A percentile compares a stretch with the other conserved stretches of the same genome.
phyloP scores from a whole-genome alignment of 2,888 invertebrate species.

The Yponomeuta malinellus region DNA sequence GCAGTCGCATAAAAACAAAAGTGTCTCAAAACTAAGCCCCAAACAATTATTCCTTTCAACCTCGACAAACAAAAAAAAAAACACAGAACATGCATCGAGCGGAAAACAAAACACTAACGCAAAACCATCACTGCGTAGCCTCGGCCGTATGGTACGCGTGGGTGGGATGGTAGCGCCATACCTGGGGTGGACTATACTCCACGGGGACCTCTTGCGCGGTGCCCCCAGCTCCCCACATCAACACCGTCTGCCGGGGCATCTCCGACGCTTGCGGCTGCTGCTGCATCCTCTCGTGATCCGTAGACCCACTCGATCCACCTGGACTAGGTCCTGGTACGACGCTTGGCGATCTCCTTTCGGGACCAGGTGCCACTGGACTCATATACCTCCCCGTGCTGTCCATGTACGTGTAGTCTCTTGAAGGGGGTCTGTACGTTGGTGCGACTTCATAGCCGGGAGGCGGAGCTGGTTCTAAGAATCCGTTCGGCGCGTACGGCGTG shows the following conservation, averaged over 20 bases:
- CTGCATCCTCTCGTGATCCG: slow-evolving; percentile 59
- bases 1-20: too few relatives aligned
- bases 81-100: not conserved
- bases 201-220: slow-evolving; percentile 62
- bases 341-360: slow-evolving; percentile 79
- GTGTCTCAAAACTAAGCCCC: not conserved
- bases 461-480: slow-evolving; percentile 86
- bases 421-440: slow-evolving; percentile 76
- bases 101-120: slow-evolving; percentile 20
- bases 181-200: slow-evolving; percentile 70
- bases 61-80: not conserved
- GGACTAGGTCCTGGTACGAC: slow-evolving; percentile 70
- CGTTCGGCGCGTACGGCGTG: slow-evolving; percentile 85
- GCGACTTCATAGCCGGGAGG: slow-evolving; percentile 74
- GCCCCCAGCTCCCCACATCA: slow-evolving; percentile 90
- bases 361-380: slow-evolving; percentile 77
- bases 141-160: slow-evolving; percentile 68
- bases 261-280: slow-evolving; percentile 63
- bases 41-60: not conserved
- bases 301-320: slow-evolving; percentile 60
- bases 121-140: slow-evolving; percentile 57
- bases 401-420: slow-evolving; percentile 75
- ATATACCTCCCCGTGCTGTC: slow-evolving; percentile 74
- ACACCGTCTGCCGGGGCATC: slow-evolving; percentile 89
- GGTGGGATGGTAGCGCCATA: slow-evolving; percentile 70